Evolutionary conservation across 2,888 invertebrate species (phyloP).

Genomic region (Thera obeliscata): DNA sequence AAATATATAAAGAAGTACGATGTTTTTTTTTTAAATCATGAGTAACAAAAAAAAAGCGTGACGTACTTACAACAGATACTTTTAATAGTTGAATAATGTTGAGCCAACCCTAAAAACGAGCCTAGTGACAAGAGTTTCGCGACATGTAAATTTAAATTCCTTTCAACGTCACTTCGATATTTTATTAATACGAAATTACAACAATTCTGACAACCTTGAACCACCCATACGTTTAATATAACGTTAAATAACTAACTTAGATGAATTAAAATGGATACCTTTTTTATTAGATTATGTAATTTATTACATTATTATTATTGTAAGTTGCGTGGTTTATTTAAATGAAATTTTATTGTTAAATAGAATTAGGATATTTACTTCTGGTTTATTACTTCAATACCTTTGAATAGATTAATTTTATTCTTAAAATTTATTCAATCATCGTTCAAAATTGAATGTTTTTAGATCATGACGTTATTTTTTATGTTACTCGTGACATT

Average conservation of each 20-base stretch:
- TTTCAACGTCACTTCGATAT: slow-evolving; percentile 29
- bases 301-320: slow-evolving; percentile 1
- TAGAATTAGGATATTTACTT: background rate
- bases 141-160: slow-evolving; percentile 32
- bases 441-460: too few relatives aligned
- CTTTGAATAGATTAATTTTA: background rate
- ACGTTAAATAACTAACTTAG: slow-evolving; percentile 2
- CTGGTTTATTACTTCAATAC: background rate
- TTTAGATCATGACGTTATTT: too few relatives aligned
- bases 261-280: slow-evolving; percentile 5
- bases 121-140: slow-evolving; percentile 19
- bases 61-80: background rate
- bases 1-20: too few relatives aligned
- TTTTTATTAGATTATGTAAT: background rate
- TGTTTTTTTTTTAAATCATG: too few relatives aligned
- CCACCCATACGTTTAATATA: slow-evolving; percentile 16
- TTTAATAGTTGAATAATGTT: background rate
- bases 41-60: background rate
- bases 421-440: too few relatives aligned
- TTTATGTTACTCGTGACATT: too few relatives aligned
- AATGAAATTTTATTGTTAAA: background rate
- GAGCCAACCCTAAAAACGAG: slow-evolving; percentile 21
- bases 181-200: slow-evolving; percentile 36
- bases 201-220: slow-evolving; percentile 37
- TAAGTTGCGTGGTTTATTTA: background rate